Evolutionary conservation across 2,113 vertebrate species (phyloP), one percentile per base, ranked within the genome.

Genomic region (Edolisoma coerulescens): DNA sequence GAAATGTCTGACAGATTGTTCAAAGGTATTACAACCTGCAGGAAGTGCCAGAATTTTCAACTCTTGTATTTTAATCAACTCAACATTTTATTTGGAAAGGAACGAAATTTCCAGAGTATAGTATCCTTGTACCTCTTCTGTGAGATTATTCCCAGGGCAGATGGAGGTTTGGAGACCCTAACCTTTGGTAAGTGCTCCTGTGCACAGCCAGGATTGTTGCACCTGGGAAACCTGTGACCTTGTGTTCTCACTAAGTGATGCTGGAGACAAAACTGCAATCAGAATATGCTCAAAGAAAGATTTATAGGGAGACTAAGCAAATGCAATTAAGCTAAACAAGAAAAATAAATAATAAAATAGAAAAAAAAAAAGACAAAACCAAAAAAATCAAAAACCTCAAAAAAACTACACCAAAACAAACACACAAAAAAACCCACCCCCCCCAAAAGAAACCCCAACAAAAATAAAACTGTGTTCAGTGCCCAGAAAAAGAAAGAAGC

Each of bases 341-440:
- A 44, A 77, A 76, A 53, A 42, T 10, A 39, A 81, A 11, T 10
- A 24, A 37, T 26, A 47, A 57, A 28, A n/a, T 9, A 7, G 1
- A 2, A 4, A 15, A 12, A 23, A 33, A 7, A 6, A 15, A 16
- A 3, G 2, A 13, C 9, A 18, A 27, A 53, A 7, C 14, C 8
- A 10, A 47, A 56, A 2, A 13, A 45, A 84, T 27, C 5, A 20
- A 52, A 52, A 37, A 3, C 10, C 7, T 28, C 3, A 33, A 23
- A 21, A 53, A 39, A 9, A 2, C 30, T 23, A 69, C n/a, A 13
- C 11, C 22, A 45, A 73, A 37, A 4, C 13, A 37, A 71, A 4
- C 12, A 16, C 53, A 7, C 1, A 30, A 37, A 33, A 22, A 45
- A 44, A 5, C 9, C 39, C 39, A 39, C 1, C 9, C 8, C 13